phyloP scores from a whole-genome alignment of 1,140 invertebrate species.

The Chionoecetes opilio region DNA sequence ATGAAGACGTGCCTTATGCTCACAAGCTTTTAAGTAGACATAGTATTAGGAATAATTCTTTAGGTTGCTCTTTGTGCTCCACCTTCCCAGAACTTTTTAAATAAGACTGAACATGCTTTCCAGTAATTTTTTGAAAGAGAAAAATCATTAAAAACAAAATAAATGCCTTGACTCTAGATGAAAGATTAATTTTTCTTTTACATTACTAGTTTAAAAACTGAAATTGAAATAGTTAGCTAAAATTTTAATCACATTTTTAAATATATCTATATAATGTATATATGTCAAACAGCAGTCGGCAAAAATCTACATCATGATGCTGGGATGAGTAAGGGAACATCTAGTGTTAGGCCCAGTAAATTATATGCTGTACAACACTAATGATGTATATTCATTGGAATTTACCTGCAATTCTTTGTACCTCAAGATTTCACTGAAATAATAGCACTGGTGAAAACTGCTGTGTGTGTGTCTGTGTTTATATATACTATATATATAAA shows the following conservation, averaged over 20 bases:
- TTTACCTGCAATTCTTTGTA: slow-evolving; percentile 80
- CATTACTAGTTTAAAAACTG: slow-evolving; percentile 2
- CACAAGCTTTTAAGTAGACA: slow-evolving; percentile 56
- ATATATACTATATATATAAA: slow-evolving; percentile 16
- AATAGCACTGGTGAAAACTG: slow-evolving; percentile 71
- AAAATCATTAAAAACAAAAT: no score
- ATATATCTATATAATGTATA: slow-evolving; percentile 22
- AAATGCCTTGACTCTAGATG: slow-evolving; percentile 16
- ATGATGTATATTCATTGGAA: slow-evolving; percentile 79
- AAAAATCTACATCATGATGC: slow-evolving; percentile 46
- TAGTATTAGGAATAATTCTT: slow-evolving; percentile 55
- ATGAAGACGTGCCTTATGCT: slow-evolving; percentile 64
- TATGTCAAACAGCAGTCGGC: slow-evolving; percentile 35
- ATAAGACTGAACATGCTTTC: slow-evolving; percentile 63
- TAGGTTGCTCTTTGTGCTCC: slow-evolving; percentile 75
- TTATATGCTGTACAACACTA: slow-evolving; percentile 78
- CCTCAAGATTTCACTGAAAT: slow-evolving; percentile 79
- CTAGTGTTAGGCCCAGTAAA: slow-evolving; percentile 76
- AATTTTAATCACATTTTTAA: slow-evolving; percentile 32
- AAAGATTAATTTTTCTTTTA: neutral
- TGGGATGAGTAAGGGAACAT: slow-evolving; percentile 63
- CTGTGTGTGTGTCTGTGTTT: slow-evolving; percentile 25
- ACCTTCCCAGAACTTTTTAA: slow-evolving; percentile 73
- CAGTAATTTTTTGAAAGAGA: neutral
- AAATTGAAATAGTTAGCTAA: slow-evolving; percentile 49